Percentiles rank a stretch among this genome's conserved stretches.
These are phyloP conservation scores for Hypothenemus hampei DNA, from an alignment of 1,140 invertebrate species.

Conservation along the genomic window DNA sequence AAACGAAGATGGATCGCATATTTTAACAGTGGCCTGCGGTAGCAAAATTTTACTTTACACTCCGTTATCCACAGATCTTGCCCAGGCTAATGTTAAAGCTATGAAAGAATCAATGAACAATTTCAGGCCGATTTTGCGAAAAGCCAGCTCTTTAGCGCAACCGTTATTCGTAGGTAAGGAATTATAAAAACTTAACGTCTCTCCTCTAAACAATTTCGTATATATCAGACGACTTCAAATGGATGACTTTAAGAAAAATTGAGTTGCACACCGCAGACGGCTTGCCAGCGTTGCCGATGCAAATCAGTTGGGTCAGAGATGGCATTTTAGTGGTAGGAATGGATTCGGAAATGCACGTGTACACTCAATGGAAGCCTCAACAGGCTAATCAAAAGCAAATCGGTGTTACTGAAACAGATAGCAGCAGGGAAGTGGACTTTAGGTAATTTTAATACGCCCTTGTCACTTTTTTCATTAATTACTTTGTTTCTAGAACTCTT, in stretches of 20 bases:
- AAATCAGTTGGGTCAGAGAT: conserved; percentile 96
- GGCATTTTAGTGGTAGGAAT: conserved; percentile 97
- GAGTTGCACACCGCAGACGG: conserved; percentile 92
- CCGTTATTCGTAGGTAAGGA: conserved; percentile 59
- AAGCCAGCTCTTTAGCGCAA: conserved; percentile 79
- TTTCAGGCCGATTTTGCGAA: conserved; percentile 75
- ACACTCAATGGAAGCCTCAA: conserved; percentile 93
- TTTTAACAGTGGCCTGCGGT: conserved; percentile 93
- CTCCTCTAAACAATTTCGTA: neutral
- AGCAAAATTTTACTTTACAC: conserved; percentile 85
- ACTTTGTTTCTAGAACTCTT: conserved; percentile 59
- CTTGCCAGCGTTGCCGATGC: conserved; percentile 93
- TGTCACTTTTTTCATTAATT: neutral
- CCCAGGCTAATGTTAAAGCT: conserved; percentile 83
- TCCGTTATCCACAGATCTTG: conserved; percentile 81
- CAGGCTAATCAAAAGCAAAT: conserved; percentile 40
- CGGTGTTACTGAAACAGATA: conserved; percentile 28
- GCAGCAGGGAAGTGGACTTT: conserved; percentile 61
- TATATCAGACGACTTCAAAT: conserved; percentile 74
- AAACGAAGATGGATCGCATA: conserved; percentile 97
- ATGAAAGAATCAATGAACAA: conserved; percentile 47
- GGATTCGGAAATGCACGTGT: conserved; percentile 99
- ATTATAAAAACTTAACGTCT: neutral
- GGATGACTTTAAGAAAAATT: conserved; percentile 93
- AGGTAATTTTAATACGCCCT: conserved; percentile 3